These are phyloP conservation scores for Anolis apletophallus DNA, from an alignment of 2,797 vertebrate species.

Conservation along the genomic window DNA sequence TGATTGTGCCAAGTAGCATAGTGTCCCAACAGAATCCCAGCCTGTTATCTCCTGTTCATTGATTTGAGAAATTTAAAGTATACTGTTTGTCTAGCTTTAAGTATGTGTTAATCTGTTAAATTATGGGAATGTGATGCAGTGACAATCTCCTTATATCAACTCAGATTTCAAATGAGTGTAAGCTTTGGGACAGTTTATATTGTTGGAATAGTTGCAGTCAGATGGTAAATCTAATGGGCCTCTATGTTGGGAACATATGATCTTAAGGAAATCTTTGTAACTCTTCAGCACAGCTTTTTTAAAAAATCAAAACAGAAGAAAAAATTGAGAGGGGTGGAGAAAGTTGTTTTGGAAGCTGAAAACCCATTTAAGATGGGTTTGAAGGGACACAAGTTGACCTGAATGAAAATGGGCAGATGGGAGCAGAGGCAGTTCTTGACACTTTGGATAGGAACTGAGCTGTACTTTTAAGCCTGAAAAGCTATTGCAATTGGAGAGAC, in stretches of 20 bases:
- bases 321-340: neutral
- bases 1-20: too few relatives aligned
- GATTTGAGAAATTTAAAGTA: too few relatives aligned
- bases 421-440: too few relatives aligned
- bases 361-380: too few relatives aligned
- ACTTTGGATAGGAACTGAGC: too few relatives aligned
- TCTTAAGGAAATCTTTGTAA: neutral
- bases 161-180: neutral
- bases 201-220: neutral
- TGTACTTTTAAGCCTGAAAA: too few relatives aligned
- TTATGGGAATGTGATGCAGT: neutral
- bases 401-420: too few relatives aligned
- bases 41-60: too few relatives aligned
- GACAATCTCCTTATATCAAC: neutral
- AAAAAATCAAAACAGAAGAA: neutral
- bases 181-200: neutral
- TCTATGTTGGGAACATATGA: neutral
- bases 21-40: too few relatives aligned
- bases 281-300: neutral
- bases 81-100: too few relatives aligned
- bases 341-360: neutral
- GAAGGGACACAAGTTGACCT: too few relatives aligned
- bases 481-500: too few relatives aligned
- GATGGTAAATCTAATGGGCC: neutral
- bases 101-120: neutral